These are phyloP conservation scores for Anaspis maculata DNA, from an alignment of 2,888 invertebrate species.

Conservation along the genomic window DNA sequence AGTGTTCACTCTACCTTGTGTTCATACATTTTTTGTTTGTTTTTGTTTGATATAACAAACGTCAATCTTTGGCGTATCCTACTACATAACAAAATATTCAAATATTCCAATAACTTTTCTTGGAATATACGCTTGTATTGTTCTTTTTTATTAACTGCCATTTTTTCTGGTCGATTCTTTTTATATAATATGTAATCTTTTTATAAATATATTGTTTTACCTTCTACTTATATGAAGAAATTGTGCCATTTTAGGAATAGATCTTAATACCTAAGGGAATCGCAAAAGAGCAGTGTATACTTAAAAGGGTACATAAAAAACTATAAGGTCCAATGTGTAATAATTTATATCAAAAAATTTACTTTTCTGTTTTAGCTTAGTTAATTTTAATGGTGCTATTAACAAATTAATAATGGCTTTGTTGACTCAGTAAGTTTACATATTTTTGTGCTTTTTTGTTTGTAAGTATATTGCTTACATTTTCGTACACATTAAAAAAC, in stretches of 20 bases:
- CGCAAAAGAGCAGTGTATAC: constrained; percentile 15
- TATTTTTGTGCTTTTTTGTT: constrained; percentile 20
- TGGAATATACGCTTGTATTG: constrained; percentile 27
- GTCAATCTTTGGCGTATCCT: too few species aligned
- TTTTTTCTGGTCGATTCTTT: constrained; percentile 34
- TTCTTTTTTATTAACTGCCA: constrained; percentile 34
- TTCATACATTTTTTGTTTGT: constrained; percentile 24
- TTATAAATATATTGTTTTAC: constrained; percentile 21
- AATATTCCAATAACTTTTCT: constrained; percentile 7
- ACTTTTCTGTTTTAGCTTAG: constrained; percentile 12
- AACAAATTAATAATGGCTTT: constrained; percentile 22
- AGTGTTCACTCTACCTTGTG: constrained; percentile 33
- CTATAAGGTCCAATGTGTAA: constrained; percentile 24
- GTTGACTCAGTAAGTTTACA: constrained; percentile 11
- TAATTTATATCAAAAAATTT: constrained; percentile 13
- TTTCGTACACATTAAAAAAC: too few species aligned
- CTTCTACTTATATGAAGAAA: constrained; percentile 27
- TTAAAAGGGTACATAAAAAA: constrained; percentile 18
- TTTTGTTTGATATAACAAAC: constrained; percentile 4
- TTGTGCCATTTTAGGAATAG: constrained; percentile 40
- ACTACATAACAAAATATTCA: neutral
- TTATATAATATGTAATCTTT: constrained; percentile 33
- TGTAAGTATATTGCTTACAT: constrained; percentile 6
- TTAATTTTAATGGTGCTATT: constrained; percentile 36
- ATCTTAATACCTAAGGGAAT: constrained; percentile 15